These are phyloP conservation scores for Telmatochromis sp. DNA, from an alignment of 2,113 vertebrate genomes.

Conservation along the genomic window DNA sequence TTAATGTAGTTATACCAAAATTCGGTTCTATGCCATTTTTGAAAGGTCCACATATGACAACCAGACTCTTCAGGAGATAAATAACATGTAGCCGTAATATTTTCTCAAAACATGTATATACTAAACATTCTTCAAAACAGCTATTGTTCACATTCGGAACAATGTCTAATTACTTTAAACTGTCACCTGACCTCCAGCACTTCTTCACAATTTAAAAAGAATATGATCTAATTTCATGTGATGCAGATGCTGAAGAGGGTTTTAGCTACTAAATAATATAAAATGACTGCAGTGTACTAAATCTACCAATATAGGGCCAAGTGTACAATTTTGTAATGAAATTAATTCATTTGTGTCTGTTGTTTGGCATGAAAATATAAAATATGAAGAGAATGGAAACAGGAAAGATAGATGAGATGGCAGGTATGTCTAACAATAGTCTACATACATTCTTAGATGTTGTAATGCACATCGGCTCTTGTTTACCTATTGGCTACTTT, in stretches of 20 bases:
- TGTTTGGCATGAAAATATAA: not conserved
- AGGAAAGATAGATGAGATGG: not conserved
- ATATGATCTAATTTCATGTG: not conserved
- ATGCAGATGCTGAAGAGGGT: not conserved
- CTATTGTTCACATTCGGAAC: not conserved
- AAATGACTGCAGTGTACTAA: slow-evolving; percentile 24
- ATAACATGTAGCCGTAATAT: not conserved
- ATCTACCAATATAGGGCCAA: slow-evolving; percentile 3
- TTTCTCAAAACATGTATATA: not conserved
- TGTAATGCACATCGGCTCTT: not conserved
- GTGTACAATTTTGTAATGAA: not conserved
- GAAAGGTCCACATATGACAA: not conserved
- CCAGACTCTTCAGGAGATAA: not conserved
- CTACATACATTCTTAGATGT: not conserved
- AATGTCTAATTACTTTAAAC: not conserved
- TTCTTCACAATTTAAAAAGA: not conserved
- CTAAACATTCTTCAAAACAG: not conserved
- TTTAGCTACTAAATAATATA: slow-evolving; percentile 40
- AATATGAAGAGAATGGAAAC: not conserved
- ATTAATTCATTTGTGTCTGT: not conserved
- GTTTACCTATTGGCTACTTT: not conserved
- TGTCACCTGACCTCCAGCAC: not conserved
- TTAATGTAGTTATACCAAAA: not conserved
- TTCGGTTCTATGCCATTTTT: rapidly evolving
- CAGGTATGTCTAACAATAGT: not conserved